Evolutionary conservation across 2,888 invertebrate genomes (phyloP).

Genomic region (Hypomecis atomaria): DNA sequence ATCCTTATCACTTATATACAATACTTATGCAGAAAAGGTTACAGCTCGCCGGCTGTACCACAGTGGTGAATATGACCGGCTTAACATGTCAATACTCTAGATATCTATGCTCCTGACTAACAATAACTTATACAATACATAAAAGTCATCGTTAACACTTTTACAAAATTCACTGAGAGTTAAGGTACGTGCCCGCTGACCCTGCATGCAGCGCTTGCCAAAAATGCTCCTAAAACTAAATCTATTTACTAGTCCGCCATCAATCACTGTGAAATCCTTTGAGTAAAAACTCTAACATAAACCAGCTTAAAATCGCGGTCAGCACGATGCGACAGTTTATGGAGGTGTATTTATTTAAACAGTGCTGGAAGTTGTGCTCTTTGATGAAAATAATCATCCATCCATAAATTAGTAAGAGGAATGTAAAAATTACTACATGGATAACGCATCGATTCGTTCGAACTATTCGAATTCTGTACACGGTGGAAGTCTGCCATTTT

Average conservation of each 20-base stretch:
- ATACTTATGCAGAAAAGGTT: too few relatives aligned
- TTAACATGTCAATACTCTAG: too few relatives aligned
- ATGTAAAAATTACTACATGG: too few relatives aligned
- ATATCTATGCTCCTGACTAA: too few relatives aligned
- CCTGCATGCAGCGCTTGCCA: conserved; percentile 17
- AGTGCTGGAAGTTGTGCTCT: background rate
- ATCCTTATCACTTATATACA: too few relatives aligned
- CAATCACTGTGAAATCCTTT: conserved; percentile 23
- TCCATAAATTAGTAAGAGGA: too few relatives aligned
- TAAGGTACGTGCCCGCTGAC: conserved; percentile 1
- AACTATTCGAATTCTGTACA: too few relatives aligned
- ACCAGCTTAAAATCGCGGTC: conserved; percentile 28
- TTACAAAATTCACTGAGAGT: conserved; percentile 8
- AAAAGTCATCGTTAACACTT: conserved; percentile 14
- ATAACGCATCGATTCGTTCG: too few relatives aligned
- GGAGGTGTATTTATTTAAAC: background rate
- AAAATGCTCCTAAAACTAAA: conserved; percentile 23
- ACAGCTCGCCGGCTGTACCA: too few relatives aligned
- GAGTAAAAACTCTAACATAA: conserved; percentile 23
- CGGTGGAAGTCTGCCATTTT: too few relatives aligned
- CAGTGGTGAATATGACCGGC: too few relatives aligned
- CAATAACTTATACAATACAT: background rate
- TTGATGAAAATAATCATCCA: too few relatives aligned
- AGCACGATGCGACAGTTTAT: conserved; percentile 18
- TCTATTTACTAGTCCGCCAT: conserved; percentile 19